A percentile compares a stretch with the other conserved stretches of the same genome.
Evolutionary conservation across 2,113 vertebrate species (phyloP).

Genomic region (Trochalopteron elliotii): DNA sequence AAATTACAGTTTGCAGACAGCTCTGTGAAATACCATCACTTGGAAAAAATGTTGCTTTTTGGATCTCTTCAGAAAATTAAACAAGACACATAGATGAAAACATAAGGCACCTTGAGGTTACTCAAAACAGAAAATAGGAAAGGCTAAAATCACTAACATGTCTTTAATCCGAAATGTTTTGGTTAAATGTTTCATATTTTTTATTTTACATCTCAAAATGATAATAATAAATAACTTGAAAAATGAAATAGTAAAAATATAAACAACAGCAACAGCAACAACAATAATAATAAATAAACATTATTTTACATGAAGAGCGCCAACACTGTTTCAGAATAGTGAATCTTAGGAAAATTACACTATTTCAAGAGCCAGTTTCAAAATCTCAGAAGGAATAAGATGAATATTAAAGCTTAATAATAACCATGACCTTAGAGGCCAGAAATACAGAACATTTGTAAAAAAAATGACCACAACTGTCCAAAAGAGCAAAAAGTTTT

Average conservation of each 20-base stretch:
- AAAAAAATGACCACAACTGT: accelerated
- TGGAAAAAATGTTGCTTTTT: accelerated
- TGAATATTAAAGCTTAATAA: neutral
- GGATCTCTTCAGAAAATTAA: neutral
- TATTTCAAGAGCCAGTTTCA: neutral
- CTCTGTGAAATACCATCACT: neutral
- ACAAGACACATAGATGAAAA: neutral
- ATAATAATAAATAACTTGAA: neutral
- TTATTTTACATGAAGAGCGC: accelerated
- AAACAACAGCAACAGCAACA: accelerated
- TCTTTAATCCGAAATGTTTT: neutral
- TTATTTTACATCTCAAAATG: neutral
- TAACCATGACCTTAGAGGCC: neutral
- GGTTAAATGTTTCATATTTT: neutral
- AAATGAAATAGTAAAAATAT: neutral
- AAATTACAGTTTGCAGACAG: neutral
- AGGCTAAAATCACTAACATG: accelerated
- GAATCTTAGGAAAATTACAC: neutral
- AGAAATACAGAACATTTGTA: neutral
- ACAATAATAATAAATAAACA: neutral
- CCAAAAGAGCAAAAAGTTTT: neutral
- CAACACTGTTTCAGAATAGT: neutral
- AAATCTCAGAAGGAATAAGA: neutral
- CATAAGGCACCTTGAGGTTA: neutral
- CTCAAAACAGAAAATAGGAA: neutral